Evolutionary conservation across 2,113 vertebrate genomes (phyloP).

Genomic region (Anser brachyrhynchus): DNA sequence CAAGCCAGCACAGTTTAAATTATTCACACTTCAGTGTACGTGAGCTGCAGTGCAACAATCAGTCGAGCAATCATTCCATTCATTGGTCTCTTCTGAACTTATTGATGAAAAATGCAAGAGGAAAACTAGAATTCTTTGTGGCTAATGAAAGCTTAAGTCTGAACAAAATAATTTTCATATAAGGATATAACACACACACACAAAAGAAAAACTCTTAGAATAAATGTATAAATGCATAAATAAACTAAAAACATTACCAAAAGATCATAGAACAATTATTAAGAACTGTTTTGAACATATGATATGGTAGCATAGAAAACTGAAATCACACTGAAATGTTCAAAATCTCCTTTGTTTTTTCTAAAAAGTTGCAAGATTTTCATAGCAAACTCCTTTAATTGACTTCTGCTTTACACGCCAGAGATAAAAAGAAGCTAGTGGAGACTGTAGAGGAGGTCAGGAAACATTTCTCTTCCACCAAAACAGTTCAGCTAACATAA

Average conservation of each 20-base stretch:
- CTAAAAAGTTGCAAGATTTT: neutral
- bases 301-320: neutral
- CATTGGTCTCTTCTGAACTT: slow-evolving; percentile 61
- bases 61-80: slow-evolving; percentile 52
- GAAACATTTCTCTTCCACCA: neutral
- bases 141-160: neutral
- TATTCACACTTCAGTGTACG: slow-evolving; percentile 53
- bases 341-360: neutral
- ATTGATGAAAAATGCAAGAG: slow-evolving; percentile 43
- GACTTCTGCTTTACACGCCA: neutral
- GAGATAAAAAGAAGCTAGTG: neutral
- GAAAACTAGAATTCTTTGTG: neutral
- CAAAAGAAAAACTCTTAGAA: neutral
- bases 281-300: neutral
- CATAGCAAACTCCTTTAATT: neutral
- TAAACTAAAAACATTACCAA: neutral
- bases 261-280: neutral
- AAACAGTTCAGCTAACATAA: neutral
- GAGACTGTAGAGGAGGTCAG: neutral
- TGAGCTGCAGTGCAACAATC: slow-evolving; percentile 22
- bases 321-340: neutral
- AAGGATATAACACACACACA: neutral
- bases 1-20: slow-evolving; percentile 54
- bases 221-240: neutral
- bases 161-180: neutral